These are phyloP conservation scores for Meiosimyza platycephala DNA, from an alignment of 2,888 invertebrate species.

Conservation along the genomic window DNA sequence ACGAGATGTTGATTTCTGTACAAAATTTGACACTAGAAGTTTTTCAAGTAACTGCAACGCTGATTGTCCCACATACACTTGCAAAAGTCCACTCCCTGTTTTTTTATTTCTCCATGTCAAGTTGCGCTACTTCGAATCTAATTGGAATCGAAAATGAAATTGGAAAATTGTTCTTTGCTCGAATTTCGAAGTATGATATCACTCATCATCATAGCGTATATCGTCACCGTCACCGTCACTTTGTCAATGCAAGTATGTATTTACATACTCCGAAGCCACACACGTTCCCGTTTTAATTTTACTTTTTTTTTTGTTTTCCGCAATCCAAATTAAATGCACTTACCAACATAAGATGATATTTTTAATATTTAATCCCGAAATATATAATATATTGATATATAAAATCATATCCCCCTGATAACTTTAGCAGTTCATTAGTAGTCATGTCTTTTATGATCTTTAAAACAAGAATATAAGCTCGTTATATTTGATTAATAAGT, in stretches of 20 bases:
- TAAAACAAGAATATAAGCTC: too few species aligned
- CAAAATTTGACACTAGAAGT: too few species aligned
- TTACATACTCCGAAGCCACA: neutral
- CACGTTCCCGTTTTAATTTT: conserved; percentile 29
- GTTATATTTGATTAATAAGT: too few species aligned
- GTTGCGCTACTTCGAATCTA: conserved; percentile 43
- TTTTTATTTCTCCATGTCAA: conserved; percentile 52
- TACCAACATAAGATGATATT: too few species aligned
- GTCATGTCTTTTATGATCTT: too few species aligned
- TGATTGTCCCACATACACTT: conserved; percentile 35
- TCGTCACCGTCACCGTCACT: conserved; percentile 27
- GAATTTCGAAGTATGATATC: conserved; percentile 50
- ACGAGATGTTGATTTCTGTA: too few species aligned
- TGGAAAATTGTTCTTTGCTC: conserved; percentile 32
- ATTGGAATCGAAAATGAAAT: conserved; percentile 35
- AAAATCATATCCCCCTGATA: too few species aligned
- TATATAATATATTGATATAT: too few species aligned
- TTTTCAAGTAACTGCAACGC: neutral
- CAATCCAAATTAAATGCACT: neutral
- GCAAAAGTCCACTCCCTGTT: conserved; percentile 62
- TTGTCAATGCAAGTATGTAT: neutral
- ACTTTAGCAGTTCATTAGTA: too few species aligned
- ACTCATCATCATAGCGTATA: conserved; percentile 36
- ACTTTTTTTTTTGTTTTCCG: neutral
- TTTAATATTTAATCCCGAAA: too few species aligned